Percentiles rank a stretch among this genome's conserved stretches.
These are phyloP conservation scores for Sebastes fasciatus DNA, from an alignment of 2,113 vertebrate genomes.

Conservation along the genomic window DNA sequence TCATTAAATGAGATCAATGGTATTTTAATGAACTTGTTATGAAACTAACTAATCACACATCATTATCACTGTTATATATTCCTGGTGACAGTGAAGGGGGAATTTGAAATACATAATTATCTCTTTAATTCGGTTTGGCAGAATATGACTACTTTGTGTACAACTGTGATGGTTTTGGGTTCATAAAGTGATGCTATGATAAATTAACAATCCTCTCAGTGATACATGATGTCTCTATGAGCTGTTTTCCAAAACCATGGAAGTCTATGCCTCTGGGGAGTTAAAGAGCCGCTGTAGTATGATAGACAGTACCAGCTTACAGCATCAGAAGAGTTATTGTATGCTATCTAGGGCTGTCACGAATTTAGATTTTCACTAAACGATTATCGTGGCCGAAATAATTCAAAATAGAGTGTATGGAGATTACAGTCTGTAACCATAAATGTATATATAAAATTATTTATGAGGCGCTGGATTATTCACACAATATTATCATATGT, in stretches of 20 bases:
- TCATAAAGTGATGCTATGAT: not conserved
- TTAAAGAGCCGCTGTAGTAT: not conserved
- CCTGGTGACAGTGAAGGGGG: constrained; percentile 7
- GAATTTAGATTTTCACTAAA: no score
- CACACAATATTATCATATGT: no score
- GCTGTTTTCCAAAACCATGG: not conserved
- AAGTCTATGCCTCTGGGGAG: not conserved
- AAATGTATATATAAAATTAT: no score
- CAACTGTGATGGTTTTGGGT: not conserved
- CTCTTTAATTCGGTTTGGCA: constrained; percentile 6
- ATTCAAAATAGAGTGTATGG: no score
- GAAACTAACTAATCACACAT: constrained; percentile 29
- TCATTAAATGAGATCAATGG: constrained; percentile 1
- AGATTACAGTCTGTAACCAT: no score
- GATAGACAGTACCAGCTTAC: not conserved
- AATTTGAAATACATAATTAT: constrained; percentile 12
- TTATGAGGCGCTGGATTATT: no score
- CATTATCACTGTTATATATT: constrained; percentile 17
- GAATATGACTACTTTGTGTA: not conserved
- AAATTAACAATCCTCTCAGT: not conserved
- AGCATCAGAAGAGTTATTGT: constrained; percentile 1
- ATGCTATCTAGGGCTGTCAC: not conserved
- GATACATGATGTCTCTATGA: constrained; percentile 1
- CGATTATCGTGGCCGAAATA: no score
- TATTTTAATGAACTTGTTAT: constrained; percentile 35